Evolutionary conservation across 2,888 invertebrate species (phyloP).

Genomic region (Harpagoxenus sublaevis): DNA sequence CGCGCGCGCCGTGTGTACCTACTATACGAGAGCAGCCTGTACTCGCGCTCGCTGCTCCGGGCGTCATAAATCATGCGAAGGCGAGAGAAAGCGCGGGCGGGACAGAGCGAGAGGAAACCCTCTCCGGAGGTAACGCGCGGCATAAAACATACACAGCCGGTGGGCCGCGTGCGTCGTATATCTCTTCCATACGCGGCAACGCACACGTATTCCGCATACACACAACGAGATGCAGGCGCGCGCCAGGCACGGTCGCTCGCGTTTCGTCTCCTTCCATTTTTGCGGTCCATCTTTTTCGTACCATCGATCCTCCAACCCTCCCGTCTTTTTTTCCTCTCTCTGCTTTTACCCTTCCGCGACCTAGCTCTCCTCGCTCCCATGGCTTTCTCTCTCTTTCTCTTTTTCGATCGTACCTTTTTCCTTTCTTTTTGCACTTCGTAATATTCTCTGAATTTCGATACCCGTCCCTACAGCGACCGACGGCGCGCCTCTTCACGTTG

Average conservation of each 20-base stretch:
- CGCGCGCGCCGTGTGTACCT: constrained; percentile 26
- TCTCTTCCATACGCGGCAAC: constrained; percentile 68
- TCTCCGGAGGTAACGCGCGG: constrained; percentile 42
- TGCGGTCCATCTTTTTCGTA: constrained; percentile 64
- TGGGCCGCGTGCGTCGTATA: constrained; percentile 67
- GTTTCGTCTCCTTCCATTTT: constrained; percentile 73
- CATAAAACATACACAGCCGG: constrained; percentile 74
- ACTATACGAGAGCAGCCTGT: constrained; percentile 60
- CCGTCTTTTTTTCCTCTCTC: background rate
- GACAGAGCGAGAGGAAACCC: constrained; percentile 6
- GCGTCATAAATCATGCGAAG: constrained; percentile 72
- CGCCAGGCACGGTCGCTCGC: constrained; percentile 39
- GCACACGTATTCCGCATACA: constrained; percentile 18
- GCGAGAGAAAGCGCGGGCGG: constrained; percentile 49
- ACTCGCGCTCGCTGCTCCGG: constrained; percentile 54
- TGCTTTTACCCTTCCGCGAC: background rate
- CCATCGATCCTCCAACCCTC: constrained; percentile 47
- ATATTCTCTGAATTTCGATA: constrained; percentile 63
- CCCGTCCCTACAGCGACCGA: background rate
- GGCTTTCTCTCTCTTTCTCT: background rate
- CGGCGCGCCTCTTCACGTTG: background rate
- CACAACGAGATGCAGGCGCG: background rate
- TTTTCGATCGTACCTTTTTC: background rate
- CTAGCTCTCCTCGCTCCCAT: background rate
- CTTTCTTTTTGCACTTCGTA: constrained; percentile 41